Base-by-base conservation (phyloP, 1,140 invertebrate species). In the Prorops nasuta region DNA sequence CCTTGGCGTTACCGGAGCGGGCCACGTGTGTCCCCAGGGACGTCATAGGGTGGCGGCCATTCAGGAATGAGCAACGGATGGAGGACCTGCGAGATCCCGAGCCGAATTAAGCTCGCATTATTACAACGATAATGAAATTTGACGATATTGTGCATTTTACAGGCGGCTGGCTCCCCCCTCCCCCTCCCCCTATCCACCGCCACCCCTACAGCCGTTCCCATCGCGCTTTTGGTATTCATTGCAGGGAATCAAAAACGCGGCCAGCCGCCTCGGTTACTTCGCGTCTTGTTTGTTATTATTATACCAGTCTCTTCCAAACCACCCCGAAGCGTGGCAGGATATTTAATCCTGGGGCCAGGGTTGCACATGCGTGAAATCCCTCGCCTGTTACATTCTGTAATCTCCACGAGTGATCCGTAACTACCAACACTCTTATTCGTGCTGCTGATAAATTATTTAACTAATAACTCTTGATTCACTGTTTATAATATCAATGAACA, bases 61-160 rank as follows among this genome's bases (percentile, higher is more conserved):
- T 54, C n/a, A n/a, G n/a, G n/a, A n/a, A n/a, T n/a, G 51, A 59
- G 35, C 32, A 35, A 35, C 32, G 16, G 32, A 35, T n/a, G n/a
- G 16, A 31, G 42, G n/a, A n/a, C 47, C 38, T 22, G 34, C 49
- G 41, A 39, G 50, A 52, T 21, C 49, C 50, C 44, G 42, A 47
- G 39, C 39, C 63, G 66, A 74, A 76, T 76, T 70, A 76, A 77
- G 63, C 59, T 59, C 51, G 64, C 63, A 72, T 76, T 76, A 76
- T 76, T 70, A 69, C 62, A 58, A 67, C 71, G 71, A 76, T 76
- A 76, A 76, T 74, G 75, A 76, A 76, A 76, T 77, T 76, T 74
- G 69, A 76, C 69, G 74, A 76, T 71, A 74, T 74, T 74, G 72
- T 76, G 66, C 72, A 75, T 70, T 77, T 76, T 60, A 63, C 68